phyloP scores from a whole-genome alignment of 2,888 invertebrate genomes.

The Eristalinus aeneus region DNA sequence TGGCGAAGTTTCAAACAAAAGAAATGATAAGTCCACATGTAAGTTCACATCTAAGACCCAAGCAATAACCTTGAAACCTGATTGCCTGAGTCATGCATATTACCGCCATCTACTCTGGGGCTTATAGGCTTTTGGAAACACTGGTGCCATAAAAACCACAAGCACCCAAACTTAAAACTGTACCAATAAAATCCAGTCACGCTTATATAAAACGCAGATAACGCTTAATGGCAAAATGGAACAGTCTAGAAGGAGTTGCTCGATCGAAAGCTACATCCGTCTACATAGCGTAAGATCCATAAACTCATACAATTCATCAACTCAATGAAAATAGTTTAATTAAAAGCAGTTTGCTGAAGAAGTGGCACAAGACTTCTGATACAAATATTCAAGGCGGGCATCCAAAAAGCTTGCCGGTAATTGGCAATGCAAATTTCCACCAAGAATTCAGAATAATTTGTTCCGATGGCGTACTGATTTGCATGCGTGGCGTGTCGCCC shows the following conservation, averaged over 20 bases:
- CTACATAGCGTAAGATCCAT: background rate
- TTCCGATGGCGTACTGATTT: background rate
- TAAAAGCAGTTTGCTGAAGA: background rate
- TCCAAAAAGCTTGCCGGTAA: background rate
- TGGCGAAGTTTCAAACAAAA: too few species aligned
- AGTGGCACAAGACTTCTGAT: background rate
- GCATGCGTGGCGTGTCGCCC: background rate
- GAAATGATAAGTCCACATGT: too few species aligned
- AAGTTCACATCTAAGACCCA: too few species aligned
- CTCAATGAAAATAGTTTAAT: background rate
- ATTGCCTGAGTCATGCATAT: too few species aligned
- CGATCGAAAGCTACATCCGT: background rate
- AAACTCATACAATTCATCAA: background rate
- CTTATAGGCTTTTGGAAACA: too few species aligned
- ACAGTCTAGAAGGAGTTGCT: background rate
- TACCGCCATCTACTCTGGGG: too few species aligned
- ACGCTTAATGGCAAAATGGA: too few species aligned
- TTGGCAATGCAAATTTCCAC: background rate
- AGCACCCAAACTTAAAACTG: too few species aligned
- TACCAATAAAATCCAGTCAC: too few species aligned
- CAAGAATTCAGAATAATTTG: background rate
- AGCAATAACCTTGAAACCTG: too few species aligned
- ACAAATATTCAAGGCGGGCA: background rate
- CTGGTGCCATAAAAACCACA: too few species aligned
- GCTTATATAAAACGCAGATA: too few species aligned